Conservation (phyloP, 1,140 invertebrate species). For the Colletes gigas region DNA sequence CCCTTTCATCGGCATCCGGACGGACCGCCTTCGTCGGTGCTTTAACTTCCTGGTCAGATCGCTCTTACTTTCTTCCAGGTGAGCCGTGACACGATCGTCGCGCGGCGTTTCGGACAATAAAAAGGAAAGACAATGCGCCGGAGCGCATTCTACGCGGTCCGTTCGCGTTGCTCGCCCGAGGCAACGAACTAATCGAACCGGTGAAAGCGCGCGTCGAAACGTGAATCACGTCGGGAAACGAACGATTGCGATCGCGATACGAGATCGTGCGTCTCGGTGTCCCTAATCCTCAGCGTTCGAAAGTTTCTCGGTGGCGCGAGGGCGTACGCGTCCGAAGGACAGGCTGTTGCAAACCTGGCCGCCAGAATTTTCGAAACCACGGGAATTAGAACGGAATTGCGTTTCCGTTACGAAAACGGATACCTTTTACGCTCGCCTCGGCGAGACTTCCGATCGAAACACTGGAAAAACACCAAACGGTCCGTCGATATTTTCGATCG, state of each 20-base stretch:
- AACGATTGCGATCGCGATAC: conserved; percentile 6
- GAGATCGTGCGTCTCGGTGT: conserved; percentile 31
- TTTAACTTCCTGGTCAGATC: conserved; percentile 71
- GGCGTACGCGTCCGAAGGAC: conserved; percentile 14
- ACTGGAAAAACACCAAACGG: too few species aligned
- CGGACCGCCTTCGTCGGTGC: conserved; percentile 67
- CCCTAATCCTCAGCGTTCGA: not conserved
- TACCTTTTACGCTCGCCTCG: not conserved
- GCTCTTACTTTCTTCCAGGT: conserved; percentile 76
- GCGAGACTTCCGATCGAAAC: not conserved
- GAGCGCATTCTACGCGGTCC: too few species aligned
- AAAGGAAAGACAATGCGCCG: not conserved
- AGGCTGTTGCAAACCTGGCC: not conserved
- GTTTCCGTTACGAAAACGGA: conserved; percentile 11
- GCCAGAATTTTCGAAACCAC: conserved; percentile 31
- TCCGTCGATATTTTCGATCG: too few species aligned
- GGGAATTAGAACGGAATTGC: conserved; percentile 36
- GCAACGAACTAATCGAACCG: not conserved
- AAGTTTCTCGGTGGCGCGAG: conserved; percentile 8
- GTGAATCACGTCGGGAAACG: not conserved
- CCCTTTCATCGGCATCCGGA: conserved; percentile 77
- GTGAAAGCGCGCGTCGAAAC: conserved; percentile 33
- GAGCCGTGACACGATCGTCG: conserved; percentile 63
- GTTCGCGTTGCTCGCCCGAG: not conserved
- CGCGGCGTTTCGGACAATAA: not conserved